Evolutionary conservation across 2,888 invertebrate species (phyloP).

Genomic region (Pseudococcus viburni): DNA sequence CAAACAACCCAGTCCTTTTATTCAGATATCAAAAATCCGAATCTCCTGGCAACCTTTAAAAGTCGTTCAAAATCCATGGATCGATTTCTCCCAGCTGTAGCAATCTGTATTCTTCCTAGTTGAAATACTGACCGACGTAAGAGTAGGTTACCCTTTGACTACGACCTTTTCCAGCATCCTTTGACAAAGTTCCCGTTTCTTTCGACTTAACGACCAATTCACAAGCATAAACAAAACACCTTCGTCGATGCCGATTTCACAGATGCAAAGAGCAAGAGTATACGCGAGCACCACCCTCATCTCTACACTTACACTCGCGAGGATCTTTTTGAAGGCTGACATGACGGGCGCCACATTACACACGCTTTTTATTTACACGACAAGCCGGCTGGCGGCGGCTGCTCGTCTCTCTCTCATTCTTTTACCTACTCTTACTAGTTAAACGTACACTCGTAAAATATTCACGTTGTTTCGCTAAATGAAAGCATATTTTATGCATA

Average conservation of each 20-base stretch:
- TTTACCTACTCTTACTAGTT: neutral
- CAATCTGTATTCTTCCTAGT: too few species aligned
- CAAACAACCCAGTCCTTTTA: too few species aligned
- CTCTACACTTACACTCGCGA: too few species aligned
- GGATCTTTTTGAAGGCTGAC: neutral
- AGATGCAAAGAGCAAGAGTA: neutral
- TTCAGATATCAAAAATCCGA: too few species aligned
- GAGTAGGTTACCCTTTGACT: neutral
- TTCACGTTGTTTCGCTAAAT: conserved; percentile 39
- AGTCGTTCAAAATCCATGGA: too few species aligned
- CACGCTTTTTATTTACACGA: neutral
- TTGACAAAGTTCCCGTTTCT: neutral
- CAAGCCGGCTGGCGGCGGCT: neutral
- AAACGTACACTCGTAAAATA: conserved; percentile 30
- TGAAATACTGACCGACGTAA: neutral
- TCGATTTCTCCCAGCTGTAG: too few species aligned
- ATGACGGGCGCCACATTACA: neutral
- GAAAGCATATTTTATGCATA: conserved; percentile 45
- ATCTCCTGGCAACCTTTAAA: too few species aligned
- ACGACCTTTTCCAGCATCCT: neutral
- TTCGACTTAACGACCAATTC: neutral
- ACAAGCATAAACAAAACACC: neutral
- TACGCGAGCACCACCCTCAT: neutral
- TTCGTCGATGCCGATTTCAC: neutral
- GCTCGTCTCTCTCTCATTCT: neutral